Base-by-base conservation (phyloP, 2,888 invertebrate species). In the Stratiomys singularior region DNA sequence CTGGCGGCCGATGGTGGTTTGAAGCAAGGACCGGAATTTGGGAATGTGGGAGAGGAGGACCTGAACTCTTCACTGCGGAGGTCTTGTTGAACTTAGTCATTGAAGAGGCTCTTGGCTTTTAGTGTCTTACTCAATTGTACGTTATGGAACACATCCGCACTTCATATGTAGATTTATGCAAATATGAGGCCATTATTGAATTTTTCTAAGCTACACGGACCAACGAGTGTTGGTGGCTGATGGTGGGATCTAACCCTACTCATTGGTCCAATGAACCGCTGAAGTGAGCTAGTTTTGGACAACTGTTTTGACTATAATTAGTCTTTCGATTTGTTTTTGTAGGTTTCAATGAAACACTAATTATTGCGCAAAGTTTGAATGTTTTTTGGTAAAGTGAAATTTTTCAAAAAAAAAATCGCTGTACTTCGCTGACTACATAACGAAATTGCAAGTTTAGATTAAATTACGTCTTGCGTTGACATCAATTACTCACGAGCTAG, bases 101-200 rank as follows among this genome's bases (percentile, higher is more conserved):
- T 76, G 67, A 76, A 78, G 56, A 78, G n/a, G 71, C 71, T 78
- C 78, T 78, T 78, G 76, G 67, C 76, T 67, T 78, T 76, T 37
- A 74, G 67, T 76, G 64, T 76, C 76, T 76, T 66, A 58, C 66
- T 78, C 64, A 66, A n/a, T 37, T 44, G 60, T 37, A 74, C 21
- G 18, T 44, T 18, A 23, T 21, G 30, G 25, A 23, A 30, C 28
- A 64, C 64, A 64, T 64, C 64, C 64, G 64, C 64, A 25, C 28
- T 64, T 28, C 13, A 28, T n/a, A 64, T 64, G 27, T 9, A 28
- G 15, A n/a, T 15, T 52, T 15, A 52, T 37, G 37, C 52, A 15
- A 52, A n/a, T 18, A 15, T 5, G n/a, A 13, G 52, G 15, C 52
- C 52, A 52, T 18, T 13, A 52, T 18, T 52, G n/a, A 52, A 52